These are phyloP conservation scores for Scopus umbretta DNA, from an alignment of 2,113 vertebrate genomes.

Conservation along the genomic window DNA sequence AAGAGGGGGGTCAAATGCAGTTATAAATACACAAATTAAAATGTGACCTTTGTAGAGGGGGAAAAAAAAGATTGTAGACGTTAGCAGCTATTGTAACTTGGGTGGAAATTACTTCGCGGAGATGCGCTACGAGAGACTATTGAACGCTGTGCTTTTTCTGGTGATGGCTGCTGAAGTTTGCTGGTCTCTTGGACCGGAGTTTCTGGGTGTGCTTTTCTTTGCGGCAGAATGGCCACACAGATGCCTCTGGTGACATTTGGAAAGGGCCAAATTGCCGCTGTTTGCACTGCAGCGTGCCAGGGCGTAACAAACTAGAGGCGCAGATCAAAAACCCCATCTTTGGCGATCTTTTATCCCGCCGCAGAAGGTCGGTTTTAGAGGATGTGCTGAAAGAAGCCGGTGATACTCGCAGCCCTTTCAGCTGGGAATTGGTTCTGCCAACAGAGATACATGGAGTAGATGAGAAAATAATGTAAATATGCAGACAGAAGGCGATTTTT, in stretches of 20 bases:
- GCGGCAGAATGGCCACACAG: not conserved
- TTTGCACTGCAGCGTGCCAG: not conserved
- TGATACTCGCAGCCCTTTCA: conserved; percentile 14
- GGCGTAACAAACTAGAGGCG: not conserved
- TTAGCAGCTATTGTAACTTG: not conserved
- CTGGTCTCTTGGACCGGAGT: not conserved
- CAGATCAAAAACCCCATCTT: not conserved
- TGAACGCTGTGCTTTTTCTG: not conserved
- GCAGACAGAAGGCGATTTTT: conserved; percentile 32
- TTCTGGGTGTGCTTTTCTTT: not conserved
- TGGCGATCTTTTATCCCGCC: not conserved
- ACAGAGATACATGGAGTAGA: conserved; percentile 31
- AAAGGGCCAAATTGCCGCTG: not conserved
- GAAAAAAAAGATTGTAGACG: fast-evolving
- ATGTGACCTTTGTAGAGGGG: not conserved
- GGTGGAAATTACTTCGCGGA: not conserved
- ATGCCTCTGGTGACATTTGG: not conserved
- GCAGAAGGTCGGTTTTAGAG: not conserved
- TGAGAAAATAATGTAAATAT: conserved; percentile 61
- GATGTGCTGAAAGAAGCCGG: conserved; percentile 6
- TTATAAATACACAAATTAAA: not conserved
- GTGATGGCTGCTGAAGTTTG: not conserved
- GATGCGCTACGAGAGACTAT: not conserved
- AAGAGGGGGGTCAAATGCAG: not conserved
- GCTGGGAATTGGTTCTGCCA: conserved; percentile 56